Base-by-base conservation (phyloP, 2,113 vertebrate genomes). In the Lethenteron camtschaticum region DNA sequence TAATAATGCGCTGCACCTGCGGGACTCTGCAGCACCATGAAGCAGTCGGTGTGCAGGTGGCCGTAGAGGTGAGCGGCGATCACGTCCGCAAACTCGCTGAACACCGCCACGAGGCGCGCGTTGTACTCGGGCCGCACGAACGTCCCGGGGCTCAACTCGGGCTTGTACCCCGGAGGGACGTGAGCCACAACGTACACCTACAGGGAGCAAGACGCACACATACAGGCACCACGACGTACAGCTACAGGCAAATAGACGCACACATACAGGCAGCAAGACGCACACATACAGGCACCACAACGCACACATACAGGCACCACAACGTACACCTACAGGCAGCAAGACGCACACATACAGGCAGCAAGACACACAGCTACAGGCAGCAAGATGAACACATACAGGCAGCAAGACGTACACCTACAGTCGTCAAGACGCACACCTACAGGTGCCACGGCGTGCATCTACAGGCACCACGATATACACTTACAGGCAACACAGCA, bases 141-240 rank as follows among this genome's bases (percentile, higher is more conserved):
- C 1, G 88, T 81, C 71, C 69, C 82, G 72, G 76, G 77, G 60
- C 55, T 73, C 71, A 76, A 73, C 13, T 20, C 88, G 1, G 90
- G 86, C 72, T 96, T 79, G 72, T 85, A 95, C 1, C 91, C 94
- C 70, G 95, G 71, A 0, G 94, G 94, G 1, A 97, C 78, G 9
- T 97, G 94, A 16, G 84, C 89, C 57, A 97, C 90, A 72, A 96
- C 70, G 77, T 85, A 90, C 0, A 89, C 90, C 92, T 96, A 70
- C n/a, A 69, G 71, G 71, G 73, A 73, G 24, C 10, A 3, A 55
- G 56, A 71, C 16, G 56, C 6, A 69, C 16, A 10, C 24, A 69
- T 41, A 56, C 66, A 20, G 56, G 56, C 3, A 24, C 68, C 9
- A 66, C 55, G 59, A 57, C 20, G 8, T 11, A 70, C 16, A 18